phyloP scores from a whole-genome alignment of 2,888 invertebrate genomes.

The Tachystola acroxantha region DNA sequence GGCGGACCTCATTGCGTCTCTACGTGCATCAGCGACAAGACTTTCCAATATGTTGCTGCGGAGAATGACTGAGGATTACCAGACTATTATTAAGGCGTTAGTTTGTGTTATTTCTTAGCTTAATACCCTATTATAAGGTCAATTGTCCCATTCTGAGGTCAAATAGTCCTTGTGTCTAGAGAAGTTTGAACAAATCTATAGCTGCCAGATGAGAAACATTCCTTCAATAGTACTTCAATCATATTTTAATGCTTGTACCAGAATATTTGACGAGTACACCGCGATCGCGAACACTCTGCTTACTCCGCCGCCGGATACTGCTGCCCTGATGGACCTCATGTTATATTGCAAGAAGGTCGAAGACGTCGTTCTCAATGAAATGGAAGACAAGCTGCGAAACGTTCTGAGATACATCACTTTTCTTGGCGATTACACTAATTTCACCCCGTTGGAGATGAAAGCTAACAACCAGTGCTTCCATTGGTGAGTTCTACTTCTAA shows the following conservation, averaged over 20 bases:
- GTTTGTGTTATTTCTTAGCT: slow-evolving; percentile 42
- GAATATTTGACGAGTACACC: slow-evolving; percentile 91
- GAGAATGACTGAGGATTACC: slow-evolving; percentile 89
- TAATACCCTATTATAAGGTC: no score
- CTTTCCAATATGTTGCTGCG: slow-evolving; percentile 84
- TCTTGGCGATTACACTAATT: slow-evolving; percentile 88
- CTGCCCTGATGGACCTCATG: slow-evolving; percentile 90
- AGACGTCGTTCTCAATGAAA: slow-evolving; percentile 81
- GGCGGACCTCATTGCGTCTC: slow-evolving; percentile 83
- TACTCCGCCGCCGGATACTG: slow-evolving; percentile 89
- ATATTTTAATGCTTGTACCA: no score
- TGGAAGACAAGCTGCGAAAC: slow-evolving; percentile 86
- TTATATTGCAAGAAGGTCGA: slow-evolving; percentile 87
- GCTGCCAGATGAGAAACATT: no score
- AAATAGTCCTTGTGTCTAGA: no score
- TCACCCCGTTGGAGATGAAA: slow-evolving; percentile 91
- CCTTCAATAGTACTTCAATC: no score
- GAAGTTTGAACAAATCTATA: no score
- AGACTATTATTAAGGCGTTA: slow-evolving; percentile 85
- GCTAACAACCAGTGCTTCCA: slow-evolving; percentile 92
- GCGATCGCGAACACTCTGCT: slow-evolving; percentile 87
- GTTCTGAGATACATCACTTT: slow-evolving; percentile 87
- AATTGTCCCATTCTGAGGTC: no score
- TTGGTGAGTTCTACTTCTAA: slow-evolving; percentile 80
- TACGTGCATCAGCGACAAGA: slow-evolving; percentile 83